Base-by-base conservation (phyloP, 2,113 vertebrate genomes). In the Hipposideros armiger region DNA sequence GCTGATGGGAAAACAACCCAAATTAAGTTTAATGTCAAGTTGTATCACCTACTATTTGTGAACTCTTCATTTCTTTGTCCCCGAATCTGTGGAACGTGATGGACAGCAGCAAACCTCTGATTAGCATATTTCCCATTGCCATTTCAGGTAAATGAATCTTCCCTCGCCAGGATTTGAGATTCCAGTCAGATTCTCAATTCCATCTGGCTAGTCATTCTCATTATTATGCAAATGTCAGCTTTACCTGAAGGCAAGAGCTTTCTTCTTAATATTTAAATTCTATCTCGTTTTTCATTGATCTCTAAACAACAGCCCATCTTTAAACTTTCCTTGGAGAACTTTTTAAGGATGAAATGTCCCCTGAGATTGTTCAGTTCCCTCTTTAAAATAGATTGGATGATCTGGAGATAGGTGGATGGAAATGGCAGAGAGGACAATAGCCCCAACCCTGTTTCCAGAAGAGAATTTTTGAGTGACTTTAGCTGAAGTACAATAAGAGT, bases 171-270 rank as follows among this genome's bases (percentile, higher is more conserved):
- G 97, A 98, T 96, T 98, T 98, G 88, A 94, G 95, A 98, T 98
- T 98, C 98, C 77, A 97, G 95, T 97, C 97, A 98, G 97, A 94
- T 76, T 94, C 94, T 98, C 97, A 97, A 96, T 97, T 98, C 97
- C 96, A 98, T 96, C 95, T 96, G 95, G 97, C 40, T 88, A 98
- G 95, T 95, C 97, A 95, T 97, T 97, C 97, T 97, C 97, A 97
- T 98, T 98, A 98, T 98, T 98, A 98, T 98, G 98, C 97, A 98
- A 99, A 99, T 98, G 77, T 94, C 95, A 98, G 96, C 97, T 98
- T 98, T 95, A 98, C 98, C 98, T 98, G 95, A 97, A 98, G 98
- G 98, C 97, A 95, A 97, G 96, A 93, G 97, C 97, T 90, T 98
- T 96, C 91, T 90, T 98, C 98, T 98, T 98, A 98, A 98, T 98